A percentile compares a stretch with the other conserved stretches of the same genome.
These are phyloP conservation scores for Rotaria sp. DNA, from an alignment of 2,888 invertebrate species.

Conservation along the genomic window DNA sequence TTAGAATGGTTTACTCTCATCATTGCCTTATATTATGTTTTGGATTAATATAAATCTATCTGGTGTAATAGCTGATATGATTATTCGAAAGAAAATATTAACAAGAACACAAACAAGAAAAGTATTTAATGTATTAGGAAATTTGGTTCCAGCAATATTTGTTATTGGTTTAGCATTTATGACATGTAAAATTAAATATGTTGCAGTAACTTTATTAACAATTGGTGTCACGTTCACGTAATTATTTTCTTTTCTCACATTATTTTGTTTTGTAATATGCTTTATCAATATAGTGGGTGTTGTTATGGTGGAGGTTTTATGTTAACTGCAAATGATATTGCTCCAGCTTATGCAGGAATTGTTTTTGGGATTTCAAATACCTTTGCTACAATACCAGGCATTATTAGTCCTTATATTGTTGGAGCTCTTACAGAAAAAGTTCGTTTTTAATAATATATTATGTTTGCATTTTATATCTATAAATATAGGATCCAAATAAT, in stretches of 20 bases:
- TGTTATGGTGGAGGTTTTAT: conserved; percentile 41
- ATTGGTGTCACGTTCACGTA: conserved; percentile 37
- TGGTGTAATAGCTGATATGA: not conserved
- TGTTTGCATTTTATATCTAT: not conserved
- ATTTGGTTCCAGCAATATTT: not conserved
- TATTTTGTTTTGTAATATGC: not conserved
- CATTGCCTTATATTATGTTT: conserved; percentile 6
- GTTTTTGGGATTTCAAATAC: conserved; percentile 39
- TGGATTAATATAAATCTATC: not conserved
- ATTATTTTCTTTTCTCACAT: not conserved
- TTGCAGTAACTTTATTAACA: conserved; percentile 30
- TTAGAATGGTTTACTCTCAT: conserved; percentile 7
- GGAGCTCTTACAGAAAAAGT: conserved; percentile 35
- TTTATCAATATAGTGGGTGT: conserved; percentile 28
- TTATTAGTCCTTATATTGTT: conserved; percentile 38
- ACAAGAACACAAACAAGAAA: conserved; percentile 25
- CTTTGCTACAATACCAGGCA: conserved; percentile 40
- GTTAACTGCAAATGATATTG: conserved; percentile 39
- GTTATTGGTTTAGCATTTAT: conserved; percentile 26
- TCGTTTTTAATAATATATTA: not conserved
- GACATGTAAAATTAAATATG: not conserved
- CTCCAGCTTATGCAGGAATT: conserved; percentile 39
- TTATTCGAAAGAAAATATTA: not conserved
- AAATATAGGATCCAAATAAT: conserved; percentile 33
- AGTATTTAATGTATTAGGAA: conserved; percentile 12